Conservation (phyloP, 2,797 vertebrate species). For the Capromys pilorides region DNA sequence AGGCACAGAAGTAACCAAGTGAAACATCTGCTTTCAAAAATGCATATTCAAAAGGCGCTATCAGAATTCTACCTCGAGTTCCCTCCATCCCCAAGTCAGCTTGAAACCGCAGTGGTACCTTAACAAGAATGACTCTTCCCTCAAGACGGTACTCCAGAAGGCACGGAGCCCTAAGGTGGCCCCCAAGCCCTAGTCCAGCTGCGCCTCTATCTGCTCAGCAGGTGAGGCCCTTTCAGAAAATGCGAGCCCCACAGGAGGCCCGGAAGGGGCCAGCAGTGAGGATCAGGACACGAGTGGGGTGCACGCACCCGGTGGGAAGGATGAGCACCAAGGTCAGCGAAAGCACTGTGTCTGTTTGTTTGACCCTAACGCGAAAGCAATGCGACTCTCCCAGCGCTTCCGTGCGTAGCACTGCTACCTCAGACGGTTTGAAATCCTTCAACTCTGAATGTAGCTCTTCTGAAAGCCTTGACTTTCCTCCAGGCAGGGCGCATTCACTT, state of each 20-base stretch:
- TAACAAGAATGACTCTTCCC: conserved; percentile 69
- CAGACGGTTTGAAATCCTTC: conserved; percentile 92
- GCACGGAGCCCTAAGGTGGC: too few relatives aligned
- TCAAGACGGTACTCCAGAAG: too few relatives aligned
- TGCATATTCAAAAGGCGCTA: conserved; percentile 93
- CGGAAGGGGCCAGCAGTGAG: too few relatives aligned
- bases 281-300: too few relatives aligned
- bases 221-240: too few relatives aligned
- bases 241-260: too few relatives aligned
- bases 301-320: too few relatives aligned
- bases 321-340: conserved; percentile 87
- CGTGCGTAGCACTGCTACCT: conserved; percentile 93
- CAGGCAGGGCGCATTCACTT: conserved; percentile 90
- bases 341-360: conserved; percentile 92
- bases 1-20: conserved; percentile 91
- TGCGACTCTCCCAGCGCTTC: conserved; percentile 92
- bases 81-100: conserved; percentile 93
- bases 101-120: conserved; percentile 98
- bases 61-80: conserved; percentile 92
- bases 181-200: too few relatives aligned
- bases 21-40: conserved; percentile 90
- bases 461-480: conserved; percentile 93
- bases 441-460: conserved; percentile 95
- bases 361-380: conserved; percentile 92
- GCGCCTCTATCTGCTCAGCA: too few relatives aligned